Evolutionary conservation across 2,888 invertebrate genomes (phyloP).

Genomic region (Toxonevra muliebris): DNA sequence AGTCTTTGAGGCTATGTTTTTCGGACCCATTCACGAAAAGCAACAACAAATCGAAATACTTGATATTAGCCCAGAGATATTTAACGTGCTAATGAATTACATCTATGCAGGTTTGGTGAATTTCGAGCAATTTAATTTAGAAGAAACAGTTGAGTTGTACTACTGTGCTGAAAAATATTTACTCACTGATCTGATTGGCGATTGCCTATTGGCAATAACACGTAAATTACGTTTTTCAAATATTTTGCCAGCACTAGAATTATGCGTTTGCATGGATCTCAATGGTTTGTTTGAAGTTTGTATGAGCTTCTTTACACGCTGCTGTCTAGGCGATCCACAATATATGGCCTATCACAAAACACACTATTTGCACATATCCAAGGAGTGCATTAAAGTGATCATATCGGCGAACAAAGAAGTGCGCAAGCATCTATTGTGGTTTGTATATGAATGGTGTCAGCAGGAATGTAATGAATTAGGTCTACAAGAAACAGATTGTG

Average conservation of each 20-base stretch:
- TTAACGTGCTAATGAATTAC: constrained; percentile 61
- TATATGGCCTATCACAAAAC: constrained; percentile 56
- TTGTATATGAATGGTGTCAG: constrained; percentile 62
- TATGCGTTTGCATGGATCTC: constrained; percentile 60
- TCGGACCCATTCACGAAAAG: constrained; percentile 69
- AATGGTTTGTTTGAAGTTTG: constrained; percentile 54
- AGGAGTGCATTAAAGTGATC: constrained; percentile 61
- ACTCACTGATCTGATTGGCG: constrained; percentile 53
- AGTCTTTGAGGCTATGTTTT: constrained; percentile 91
- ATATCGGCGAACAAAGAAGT: constrained; percentile 52
- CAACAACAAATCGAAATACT: constrained; percentile 66
- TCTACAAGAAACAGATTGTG: constrained; percentile 49
- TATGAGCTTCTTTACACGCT: constrained; percentile 60
- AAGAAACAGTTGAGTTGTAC: constrained; percentile 61
- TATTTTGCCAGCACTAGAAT: constrained; percentile 61
- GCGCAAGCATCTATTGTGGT: constrained; percentile 57
- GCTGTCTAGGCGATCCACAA: constrained; percentile 58
- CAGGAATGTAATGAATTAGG: constrained; percentile 57
- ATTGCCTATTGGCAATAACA: constrained; percentile 54
- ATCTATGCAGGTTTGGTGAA: constrained; percentile 59
- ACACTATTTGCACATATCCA: constrained; percentile 61
- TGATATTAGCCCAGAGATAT: constrained; percentile 64
- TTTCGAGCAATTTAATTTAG: constrained; percentile 51
- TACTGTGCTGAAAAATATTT: constrained; percentile 64
- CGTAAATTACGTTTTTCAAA: constrained; percentile 60